A percentile compares a stretch with the other conserved stretches of the same genome.
Conservation (phyloP, 2,888 invertebrate genomes). For the Pelosia muscerda region DNA sequence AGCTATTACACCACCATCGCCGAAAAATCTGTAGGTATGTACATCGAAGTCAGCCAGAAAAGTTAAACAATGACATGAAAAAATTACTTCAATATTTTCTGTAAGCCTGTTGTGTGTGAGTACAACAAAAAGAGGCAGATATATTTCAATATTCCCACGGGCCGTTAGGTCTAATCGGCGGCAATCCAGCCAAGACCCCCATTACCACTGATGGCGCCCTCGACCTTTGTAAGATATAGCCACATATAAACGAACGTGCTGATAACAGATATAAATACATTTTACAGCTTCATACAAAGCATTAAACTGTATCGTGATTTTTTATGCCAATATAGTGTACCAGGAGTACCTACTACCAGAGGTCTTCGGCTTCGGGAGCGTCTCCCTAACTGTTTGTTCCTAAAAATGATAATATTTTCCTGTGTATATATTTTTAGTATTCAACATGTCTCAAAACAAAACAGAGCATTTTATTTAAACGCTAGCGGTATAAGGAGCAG, state of each 20-base stretch:
- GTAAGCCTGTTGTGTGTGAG: conserved; percentile 33
- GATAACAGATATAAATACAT: conserved; percentile 67
- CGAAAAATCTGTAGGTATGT: too few species aligned
- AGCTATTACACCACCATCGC: background rate
- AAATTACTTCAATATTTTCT: conserved; percentile 32
- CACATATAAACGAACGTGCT: conserved; percentile 69
- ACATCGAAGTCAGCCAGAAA: background rate
- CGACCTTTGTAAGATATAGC: conserved; percentile 55
- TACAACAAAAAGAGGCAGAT: conserved; percentile 40
- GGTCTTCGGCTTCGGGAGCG: too few species aligned
- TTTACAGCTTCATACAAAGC: conserved; percentile 37
- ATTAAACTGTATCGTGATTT: conserved; percentile 28
- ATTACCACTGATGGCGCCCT: conserved; percentile 77
- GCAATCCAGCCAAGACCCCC: conserved; percentile 75
- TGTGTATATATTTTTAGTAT: too few species aligned
- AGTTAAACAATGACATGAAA: conserved; percentile 10
- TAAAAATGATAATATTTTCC: too few species aligned
- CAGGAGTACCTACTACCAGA: too few species aligned
- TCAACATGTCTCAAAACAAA: background rate
- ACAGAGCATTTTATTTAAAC: too few species aligned
- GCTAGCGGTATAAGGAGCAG: conserved; percentile 1
- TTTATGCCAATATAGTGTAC: too few species aligned
- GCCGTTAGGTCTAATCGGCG: conserved; percentile 78
- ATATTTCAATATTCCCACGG: conserved; percentile 73
- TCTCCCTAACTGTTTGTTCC: too few species aligned